Conservation (phyloP, 2,113 vertebrate species). For the Peromyscus maniculatus region DNA sequence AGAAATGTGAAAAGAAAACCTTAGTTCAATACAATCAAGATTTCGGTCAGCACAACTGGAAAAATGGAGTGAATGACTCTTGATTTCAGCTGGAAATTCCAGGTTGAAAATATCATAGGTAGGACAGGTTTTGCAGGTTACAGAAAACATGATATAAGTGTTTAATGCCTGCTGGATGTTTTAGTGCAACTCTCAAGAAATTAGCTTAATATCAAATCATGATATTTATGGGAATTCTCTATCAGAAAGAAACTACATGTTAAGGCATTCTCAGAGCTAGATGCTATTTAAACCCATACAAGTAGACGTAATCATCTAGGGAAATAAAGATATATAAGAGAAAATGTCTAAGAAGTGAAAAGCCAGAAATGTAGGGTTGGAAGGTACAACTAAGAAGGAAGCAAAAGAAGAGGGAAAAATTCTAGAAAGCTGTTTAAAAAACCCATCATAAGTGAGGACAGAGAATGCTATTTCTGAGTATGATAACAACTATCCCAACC, state of each 20-base stretch:
- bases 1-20: not conserved
- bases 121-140: not conserved
- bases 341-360: not conserved
- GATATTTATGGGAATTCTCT: not conserved
- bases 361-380: not conserved
- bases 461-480: not conserved
- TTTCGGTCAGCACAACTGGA: not conserved
- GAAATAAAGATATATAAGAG: not conserved
- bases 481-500: not conserved
- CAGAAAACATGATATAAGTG: not conserved
- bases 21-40: not conserved
- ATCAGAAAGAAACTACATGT: not conserved
- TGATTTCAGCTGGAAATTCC: not conserved
- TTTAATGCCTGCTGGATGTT: not conserved
- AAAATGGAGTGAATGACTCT: not conserved
- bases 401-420: not conserved
- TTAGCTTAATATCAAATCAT: not conserved
- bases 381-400: not conserved
- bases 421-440: not conserved
- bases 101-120: not conserved
- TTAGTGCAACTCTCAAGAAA: not conserved
- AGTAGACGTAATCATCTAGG: too few relatives aligned
- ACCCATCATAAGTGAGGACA: not conserved
- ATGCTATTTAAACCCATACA: not conserved
- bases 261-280: not conserved